Conservation (phyloP, 2,797 vertebrate genomes). For the Sphaeramia orbicularis region DNA sequence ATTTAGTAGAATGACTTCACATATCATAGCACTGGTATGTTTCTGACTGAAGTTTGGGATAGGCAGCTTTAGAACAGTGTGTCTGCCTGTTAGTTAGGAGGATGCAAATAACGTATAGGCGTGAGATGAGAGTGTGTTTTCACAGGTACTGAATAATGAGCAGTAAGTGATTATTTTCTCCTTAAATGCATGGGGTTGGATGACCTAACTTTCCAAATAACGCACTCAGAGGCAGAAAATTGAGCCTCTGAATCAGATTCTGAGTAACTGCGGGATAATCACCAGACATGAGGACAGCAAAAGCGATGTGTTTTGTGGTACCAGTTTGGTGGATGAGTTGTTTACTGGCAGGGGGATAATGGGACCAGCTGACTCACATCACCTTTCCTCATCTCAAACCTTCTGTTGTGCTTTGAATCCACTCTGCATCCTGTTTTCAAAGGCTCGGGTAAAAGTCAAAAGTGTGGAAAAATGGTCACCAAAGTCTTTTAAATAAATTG, state of each 20-base stretch:
- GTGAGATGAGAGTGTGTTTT: slow-evolving; percentile 46
- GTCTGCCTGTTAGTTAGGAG: too few relatives aligned
- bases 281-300: slow-evolving; percentile 36
- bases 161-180: slow-evolving; percentile 50
- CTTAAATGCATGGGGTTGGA: slow-evolving; percentile 35
- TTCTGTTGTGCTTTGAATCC: slow-evolving; percentile 36
- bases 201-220: slow-evolving; percentile 7
- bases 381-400: slow-evolving; percentile 37
- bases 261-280: slow-evolving; percentile 34
- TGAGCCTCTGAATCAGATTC: slow-evolving; percentile 43
- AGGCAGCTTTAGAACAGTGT: too few relatives aligned
- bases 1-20: too few relatives aligned
- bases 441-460: slow-evolving; percentile 33
- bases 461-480: slow-evolving; percentile 23
- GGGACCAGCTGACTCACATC: slow-evolving; percentile 37
- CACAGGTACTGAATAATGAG: slow-evolving; percentile 41
- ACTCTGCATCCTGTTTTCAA: slow-evolving; percentile 34
- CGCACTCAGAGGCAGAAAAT: slow-evolving; percentile 32
- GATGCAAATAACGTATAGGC: slow-evolving; percentile 39
- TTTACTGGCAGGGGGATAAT: slow-evolving; percentile 39
- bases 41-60: too few relatives aligned
- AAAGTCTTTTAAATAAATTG: slow-evolving; percentile 48
- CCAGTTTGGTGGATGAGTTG: slow-evolving; percentile 37
- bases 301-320: slow-evolving; percentile 5
- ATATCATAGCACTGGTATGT: too few relatives aligned